Base-by-base conservation (phyloP, 2,888 invertebrate species). In the Belgica antarctica region DNA sequence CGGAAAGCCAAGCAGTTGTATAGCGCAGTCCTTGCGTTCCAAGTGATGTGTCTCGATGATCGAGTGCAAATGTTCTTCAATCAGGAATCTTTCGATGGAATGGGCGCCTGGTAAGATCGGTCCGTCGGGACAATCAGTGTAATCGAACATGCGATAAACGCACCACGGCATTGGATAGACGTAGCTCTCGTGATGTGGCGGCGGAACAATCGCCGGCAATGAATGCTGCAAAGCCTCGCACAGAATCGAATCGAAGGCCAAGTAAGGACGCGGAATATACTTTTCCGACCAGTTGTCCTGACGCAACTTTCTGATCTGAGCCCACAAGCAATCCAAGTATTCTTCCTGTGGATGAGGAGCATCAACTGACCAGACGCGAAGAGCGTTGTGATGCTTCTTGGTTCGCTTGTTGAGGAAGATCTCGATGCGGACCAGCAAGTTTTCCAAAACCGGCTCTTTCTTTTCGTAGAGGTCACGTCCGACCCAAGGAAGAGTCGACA, bases 241-340 rank as follows among this genome's bases (percentile, higher is more conserved):
- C 22, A 98, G 81, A 73, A 94, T 90, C 0, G 93, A 92, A 79
- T 97, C 97, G 80, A 96, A 99, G 0, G 95, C 95, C 70, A 96
- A 83, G 78, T 99, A 98, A 0, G 97, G 97, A 36, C 98, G 85
- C 0, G 91, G 89, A 75, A 98, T 96, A 78, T 96, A 96, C 77
- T 95, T 95, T 77, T 98, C 97, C 27, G 92, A 89, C 98, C 98
- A 99, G 79, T 94, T 94, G 75, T 96, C 96, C 76, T 90, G 89
- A 28, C 92, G 86, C 47, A 99, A 81, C 77, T 96, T 96, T 73
- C 91, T 87, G 62, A 96, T 88, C 80, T 95, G 94, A 5, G 94
- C 91, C 96, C 97, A 98, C 10, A 99, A 83, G 76, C 96, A 96
- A 77, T 99, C 98, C 72, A 99, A 81, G 79, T 98, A 98, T 83